Evolutionary conservation across 2,113 vertebrate species (phyloP).

Genomic region (Chloroceryle aenea): DNA sequence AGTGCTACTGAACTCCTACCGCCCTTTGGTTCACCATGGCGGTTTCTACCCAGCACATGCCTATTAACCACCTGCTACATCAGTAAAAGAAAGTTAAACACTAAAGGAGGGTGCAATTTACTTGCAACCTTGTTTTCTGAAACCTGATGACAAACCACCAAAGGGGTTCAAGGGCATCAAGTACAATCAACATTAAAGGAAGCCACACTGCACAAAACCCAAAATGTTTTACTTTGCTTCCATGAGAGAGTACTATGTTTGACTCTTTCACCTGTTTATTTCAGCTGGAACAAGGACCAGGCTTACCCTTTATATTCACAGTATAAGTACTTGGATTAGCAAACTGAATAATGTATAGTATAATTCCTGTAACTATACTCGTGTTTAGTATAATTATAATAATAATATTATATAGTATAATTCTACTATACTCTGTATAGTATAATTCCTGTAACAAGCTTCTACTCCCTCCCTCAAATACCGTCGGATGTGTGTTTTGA

Average conservation of each 20-base stretch:
- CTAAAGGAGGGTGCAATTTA: background rate
- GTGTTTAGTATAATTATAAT: too few relatives aligned
- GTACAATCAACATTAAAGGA: background rate
- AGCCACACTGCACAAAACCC: background rate
- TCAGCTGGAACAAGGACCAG: background rate
- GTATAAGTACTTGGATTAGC: background rate
- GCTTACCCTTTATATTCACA: background rate
- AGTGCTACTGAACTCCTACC: background rate
- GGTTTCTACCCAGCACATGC: background rate
- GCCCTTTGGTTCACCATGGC: rapidly evolving
- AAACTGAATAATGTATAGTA: background rate
- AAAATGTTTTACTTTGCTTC: background rate
- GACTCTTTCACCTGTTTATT: background rate
- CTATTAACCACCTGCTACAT: background rate
- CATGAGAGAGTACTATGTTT: background rate
- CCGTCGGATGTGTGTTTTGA: too few relatives aligned
- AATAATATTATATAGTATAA: too few relatives aligned
- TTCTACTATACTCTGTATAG: background rate
- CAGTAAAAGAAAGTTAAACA: background rate
- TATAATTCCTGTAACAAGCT: background rate
- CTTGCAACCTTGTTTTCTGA: background rate
- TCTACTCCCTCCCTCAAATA: background rate
- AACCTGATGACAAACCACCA: background rate
- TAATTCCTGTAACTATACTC: background rate
- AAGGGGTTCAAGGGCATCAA: background rate